Percentiles rank a stretch among this genome's conserved stretches.
Conservation (phyloP, 2,113 vertebrate genomes). For the Pterocles gutturalis region DNA sequence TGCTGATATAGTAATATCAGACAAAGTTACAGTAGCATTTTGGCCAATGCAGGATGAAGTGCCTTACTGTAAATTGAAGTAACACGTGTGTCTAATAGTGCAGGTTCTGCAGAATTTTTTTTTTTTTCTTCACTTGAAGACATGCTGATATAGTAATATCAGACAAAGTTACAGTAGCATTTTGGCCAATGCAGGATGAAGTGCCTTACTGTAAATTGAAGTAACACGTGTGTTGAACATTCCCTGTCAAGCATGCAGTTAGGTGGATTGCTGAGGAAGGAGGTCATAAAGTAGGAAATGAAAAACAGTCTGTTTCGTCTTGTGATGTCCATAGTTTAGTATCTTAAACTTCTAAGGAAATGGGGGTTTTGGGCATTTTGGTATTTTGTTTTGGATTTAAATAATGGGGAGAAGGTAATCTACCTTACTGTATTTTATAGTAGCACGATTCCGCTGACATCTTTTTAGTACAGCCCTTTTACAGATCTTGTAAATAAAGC, state of each 20-base stretch:
- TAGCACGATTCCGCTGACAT: not conserved
- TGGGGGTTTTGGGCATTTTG: not conserved
- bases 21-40: not conserved
- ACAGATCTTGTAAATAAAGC: not conserved
- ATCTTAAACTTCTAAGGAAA: not conserved
- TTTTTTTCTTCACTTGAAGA: not conserved
- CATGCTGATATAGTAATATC: not conserved
- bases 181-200: not conserved
- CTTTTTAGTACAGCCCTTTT: not conserved
- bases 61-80: not conserved
- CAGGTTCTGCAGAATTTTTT: not conserved
- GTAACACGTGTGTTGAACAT: accelerated
- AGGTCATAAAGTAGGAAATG: not conserved
- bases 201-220: not conserved
- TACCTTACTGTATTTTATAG: not conserved
- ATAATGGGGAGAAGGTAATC: not conserved
- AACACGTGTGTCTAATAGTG: not conserved
- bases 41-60: not conserved
- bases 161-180: not conserved
- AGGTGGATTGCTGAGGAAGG: not conserved
- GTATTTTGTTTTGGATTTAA: not conserved
- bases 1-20: not conserved
- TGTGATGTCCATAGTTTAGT: not conserved
- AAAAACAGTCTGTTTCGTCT: not conserved
- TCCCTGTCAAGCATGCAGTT: not conserved